Conservation (phyloP, 2,797 vertebrate species). For the Hydrocynus forskahlii region DNA sequence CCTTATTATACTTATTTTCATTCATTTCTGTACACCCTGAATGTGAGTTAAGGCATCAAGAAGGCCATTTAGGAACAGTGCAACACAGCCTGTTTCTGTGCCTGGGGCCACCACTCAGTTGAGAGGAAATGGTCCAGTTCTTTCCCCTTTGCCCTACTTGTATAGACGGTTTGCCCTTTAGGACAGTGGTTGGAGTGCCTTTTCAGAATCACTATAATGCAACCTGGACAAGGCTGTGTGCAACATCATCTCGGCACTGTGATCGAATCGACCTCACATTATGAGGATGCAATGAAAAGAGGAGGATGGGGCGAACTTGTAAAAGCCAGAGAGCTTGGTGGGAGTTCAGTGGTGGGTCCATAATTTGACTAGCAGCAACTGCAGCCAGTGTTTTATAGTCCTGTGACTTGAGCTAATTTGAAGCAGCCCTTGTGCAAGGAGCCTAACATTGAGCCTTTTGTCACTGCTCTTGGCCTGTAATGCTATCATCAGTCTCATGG, state of each 20-base stretch:
- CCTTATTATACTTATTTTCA: not conserved
- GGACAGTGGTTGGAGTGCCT: constrained; percentile 35
- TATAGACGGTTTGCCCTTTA: constrained; percentile 9
- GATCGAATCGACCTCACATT: constrained; percentile 43
- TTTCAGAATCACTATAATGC: not conserved
- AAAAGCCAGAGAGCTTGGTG: constrained; percentile 41
- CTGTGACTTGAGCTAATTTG: constrained; percentile 78
- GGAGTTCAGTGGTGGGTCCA: constrained; percentile 65
- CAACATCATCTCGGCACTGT: not conserved
- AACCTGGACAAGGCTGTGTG: not conserved
- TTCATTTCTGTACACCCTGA: not conserved
- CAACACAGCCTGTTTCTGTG: constrained; percentile 1
- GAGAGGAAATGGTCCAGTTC: constrained; percentile 4
- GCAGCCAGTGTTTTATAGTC: constrained; percentile 73
- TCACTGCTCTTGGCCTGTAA: constrained; percentile 65
- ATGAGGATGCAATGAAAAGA: constrained; percentile 64
- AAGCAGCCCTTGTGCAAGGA: constrained; percentile 72
- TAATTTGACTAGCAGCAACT: constrained; percentile 65
- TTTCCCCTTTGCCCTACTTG: constrained; percentile 52
- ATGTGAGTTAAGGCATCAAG: not conserved
- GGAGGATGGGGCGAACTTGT: constrained; percentile 36
- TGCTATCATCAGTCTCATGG: constrained; percentile 54
- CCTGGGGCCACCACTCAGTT: not conserved
- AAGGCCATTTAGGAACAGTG: not conserved
- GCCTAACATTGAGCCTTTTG: constrained; percentile 74